Conservation (phyloP, 2,888 invertebrate species). For the Pilophorus perplexus region DNA sequence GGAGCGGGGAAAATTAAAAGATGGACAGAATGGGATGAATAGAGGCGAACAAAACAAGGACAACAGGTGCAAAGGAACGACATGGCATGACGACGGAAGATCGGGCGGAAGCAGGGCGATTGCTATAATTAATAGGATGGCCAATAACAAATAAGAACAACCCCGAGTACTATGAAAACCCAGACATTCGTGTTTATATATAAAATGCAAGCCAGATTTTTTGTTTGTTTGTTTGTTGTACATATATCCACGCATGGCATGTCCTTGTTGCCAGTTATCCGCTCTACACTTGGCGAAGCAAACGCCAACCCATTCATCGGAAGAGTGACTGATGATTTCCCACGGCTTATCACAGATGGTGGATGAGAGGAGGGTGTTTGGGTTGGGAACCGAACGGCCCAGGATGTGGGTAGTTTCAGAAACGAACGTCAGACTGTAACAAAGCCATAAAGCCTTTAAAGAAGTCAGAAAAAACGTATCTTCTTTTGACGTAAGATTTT, state of each 20-base stretch:
- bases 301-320: slow-evolving; percentile 5
- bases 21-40: background rate
- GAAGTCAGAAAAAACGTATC: too few relatives aligned
- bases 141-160: slow-evolving; percentile 19
- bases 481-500: too few relatives aligned
- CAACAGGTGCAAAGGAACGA: slow-evolving; percentile 11
- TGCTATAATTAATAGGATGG: too few relatives aligned
- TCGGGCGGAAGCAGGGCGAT: slow-evolving; percentile 14
- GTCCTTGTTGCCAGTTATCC: too few relatives aligned
- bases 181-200: too few relatives aligned
- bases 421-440: too few relatives aligned
- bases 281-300: background rate
- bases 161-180: too few relatives aligned
- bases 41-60: background rate
- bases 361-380: background rate
- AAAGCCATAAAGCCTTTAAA: too few relatives aligned
- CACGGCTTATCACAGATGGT: slow-evolving; percentile 21
- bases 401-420: slow-evolving; percentile 15
- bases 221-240: too few relatives aligned
- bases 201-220: too few relatives aligned
- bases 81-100: slow-evolving; percentile 6
- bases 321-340: slow-evolving; percentile 23
- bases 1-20: slow-evolving; percentile 1
- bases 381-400: background rate
- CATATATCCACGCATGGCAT: too few relatives aligned